These are phyloP conservation scores for western clawed frog (Xenopus tropicalis) DNA, from an alignment of 2,113 vertebrate genomes.

Conservation along the genomic window UCB_Xtro_10.0 CM004443.2:180886001-180886500, in stretches of 20 bases:
- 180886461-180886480: conserved; percentile 59
- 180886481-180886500: conserved; percentile 51
- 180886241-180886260: conserved; percentile 43
- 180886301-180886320: conserved; percentile 12
- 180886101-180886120: no score
- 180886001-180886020: background rate
- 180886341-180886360: conserved; percentile 7
- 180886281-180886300: conserved; percentile 17
- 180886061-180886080: background rate
- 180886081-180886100: background rate
- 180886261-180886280: conserved; percentile 52
- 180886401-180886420: conserved; percentile 52
- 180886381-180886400: conserved; percentile 46
- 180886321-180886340: conserved; percentile 19
- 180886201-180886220: conserved; percentile 63
- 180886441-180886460: conserved; percentile 47
- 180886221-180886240: conserved; percentile 31
- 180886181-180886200: conserved; percentile 54
- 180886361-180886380: conserved; percentile 38
- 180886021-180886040: background rate
- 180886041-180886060: background rate
- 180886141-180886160: conserved; percentile 32
- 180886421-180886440: conserved; percentile 43
- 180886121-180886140: no score
- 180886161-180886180: conserved; percentile 64